Evolutionary conservation across 2,797 vertebrate species (phyloP).

Genomic region (Pteropus rufus): DNA sequence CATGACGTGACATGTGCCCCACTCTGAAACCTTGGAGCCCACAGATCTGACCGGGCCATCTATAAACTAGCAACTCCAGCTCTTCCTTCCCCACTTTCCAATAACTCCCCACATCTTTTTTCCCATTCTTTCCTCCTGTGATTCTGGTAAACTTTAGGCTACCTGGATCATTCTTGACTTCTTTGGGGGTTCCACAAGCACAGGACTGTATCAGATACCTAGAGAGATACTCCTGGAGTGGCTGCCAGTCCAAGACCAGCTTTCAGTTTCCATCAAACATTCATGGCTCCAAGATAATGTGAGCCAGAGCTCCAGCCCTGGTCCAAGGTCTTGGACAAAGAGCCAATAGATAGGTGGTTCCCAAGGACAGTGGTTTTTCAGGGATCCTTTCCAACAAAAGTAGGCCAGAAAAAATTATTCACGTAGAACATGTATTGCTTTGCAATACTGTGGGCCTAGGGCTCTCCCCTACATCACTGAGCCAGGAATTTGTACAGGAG

Average conservation of each 20-base stretch:
- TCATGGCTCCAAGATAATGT: not conserved
- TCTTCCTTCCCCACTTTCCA: not conserved
- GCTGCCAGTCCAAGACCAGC: not conserved
- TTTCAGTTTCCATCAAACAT: not conserved
- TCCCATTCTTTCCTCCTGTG: not conserved
- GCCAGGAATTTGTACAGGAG: not conserved
- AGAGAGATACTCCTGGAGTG: not conserved
- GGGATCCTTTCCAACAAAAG: not conserved
- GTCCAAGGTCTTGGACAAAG: not conserved
- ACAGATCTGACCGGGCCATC: not conserved
- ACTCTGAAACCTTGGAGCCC: not conserved
- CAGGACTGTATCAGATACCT: not conserved
- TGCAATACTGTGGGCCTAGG: not conserved
- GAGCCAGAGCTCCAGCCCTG: not conserved
- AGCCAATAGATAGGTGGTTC: not conserved
- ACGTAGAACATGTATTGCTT: not conserved
- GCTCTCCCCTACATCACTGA: not conserved
- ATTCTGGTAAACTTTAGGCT: not conserved
- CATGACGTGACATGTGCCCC: not conserved
- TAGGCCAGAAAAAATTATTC: not conserved
- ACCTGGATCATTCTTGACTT: not conserved
- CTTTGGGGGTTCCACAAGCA: not conserved
- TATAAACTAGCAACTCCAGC: not conserved
- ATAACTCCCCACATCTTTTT: not conserved
- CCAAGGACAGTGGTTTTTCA: not conserved